phyloP scores from a whole-genome alignment of 2,113 vertebrate genomes.

The Chaenogobius annularis region DNA sequence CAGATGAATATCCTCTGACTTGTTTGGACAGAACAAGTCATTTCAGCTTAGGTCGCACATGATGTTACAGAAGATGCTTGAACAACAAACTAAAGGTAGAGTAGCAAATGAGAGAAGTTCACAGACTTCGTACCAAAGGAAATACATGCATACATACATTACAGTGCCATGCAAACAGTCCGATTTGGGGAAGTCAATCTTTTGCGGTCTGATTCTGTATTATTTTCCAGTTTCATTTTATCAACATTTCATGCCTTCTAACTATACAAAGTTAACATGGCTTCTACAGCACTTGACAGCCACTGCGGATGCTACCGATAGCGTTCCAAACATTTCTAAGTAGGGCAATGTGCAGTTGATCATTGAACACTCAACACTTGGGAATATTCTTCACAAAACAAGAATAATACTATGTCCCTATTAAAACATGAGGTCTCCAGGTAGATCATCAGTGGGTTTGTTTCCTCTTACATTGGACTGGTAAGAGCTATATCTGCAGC shows the following conservation, averaged over 20 bases:
- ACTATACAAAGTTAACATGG: constrained; percentile 69
- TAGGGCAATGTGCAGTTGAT: constrained; percentile 32
- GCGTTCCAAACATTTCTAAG: constrained; percentile 24
- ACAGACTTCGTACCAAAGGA: constrained; percentile 64
- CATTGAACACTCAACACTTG: constrained; percentile 23
- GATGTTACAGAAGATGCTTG: constrained; percentile 71
- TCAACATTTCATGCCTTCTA: constrained; percentile 74
- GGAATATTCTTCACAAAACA: constrained; percentile 22
- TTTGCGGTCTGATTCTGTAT: constrained; percentile 66
- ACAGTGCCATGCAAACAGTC: constrained; percentile 80
- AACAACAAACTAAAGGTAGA: constrained; percentile 60
- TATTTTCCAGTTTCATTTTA: constrained; percentile 56
- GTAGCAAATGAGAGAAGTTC: constrained; percentile 53
- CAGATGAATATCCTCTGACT: constrained; percentile 69
- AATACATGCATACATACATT: constrained; percentile 78
- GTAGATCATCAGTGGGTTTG: constrained; percentile 4
- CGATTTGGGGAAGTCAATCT: constrained; percentile 70
- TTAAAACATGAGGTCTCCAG: constrained; percentile 9
- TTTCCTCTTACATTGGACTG: constrained; percentile 9
- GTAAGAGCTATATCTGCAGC: constrained; percentile 26
- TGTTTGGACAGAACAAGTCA: constrained; percentile 60
- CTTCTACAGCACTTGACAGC: constrained; percentile 56
- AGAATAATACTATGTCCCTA: constrained; percentile 9
- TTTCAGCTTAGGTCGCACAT: constrained; percentile 63
- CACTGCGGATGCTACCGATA: constrained; percentile 34